Evolutionary conservation across 1,140 invertebrate genomes (phyloP), one percentile per base, ranked within the genome.

Genomic region (Leptonema lineaticorne): DNA sequence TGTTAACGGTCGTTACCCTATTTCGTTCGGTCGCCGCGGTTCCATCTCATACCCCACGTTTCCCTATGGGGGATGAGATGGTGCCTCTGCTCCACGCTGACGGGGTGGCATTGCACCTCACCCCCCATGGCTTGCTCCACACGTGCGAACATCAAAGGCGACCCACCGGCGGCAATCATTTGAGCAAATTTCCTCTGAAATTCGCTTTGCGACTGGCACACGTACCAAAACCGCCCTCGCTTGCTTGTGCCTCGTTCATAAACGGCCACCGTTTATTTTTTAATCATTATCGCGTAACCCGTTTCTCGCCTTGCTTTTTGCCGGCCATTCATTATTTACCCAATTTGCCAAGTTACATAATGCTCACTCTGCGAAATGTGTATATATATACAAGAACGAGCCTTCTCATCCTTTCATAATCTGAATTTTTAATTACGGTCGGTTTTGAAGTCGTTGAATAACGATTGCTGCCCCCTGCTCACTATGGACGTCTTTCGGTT

Each of bases 21-120:
- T 57, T 78, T 76, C 73, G 77, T 77, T 77, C n/a, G 76, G 75
- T 73, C 75, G 67, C 66, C 60, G 69, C 71, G 70, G 73, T 70
- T 76, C 75, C 76, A n/a, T 77, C 76, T 76, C 74, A 75, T 71
- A 76, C 75, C 74, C 24, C 41, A n/a, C 69, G 59, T 60, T 48
- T 50, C 69, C 28, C 41, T 53, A 24, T 22, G 16, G 50, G 56
- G 48, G 41, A 8, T 18, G 24, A 20, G 59, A 59, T 29, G 37
- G 26, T 48, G 16, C 5, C n/a, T n/a, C n/a, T n/a, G n/a, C n/a
- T n/a, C n/a, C n/a, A n/a, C n/a, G n/a, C n/a, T n/a, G n/a, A n/a
- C n/a, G n/a, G n/a, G n/a, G n/a, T 37, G 20, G n/a, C n/a, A n/a
- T n/a, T n/a, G n/a, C n/a, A n/a, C n/a, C n/a, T n/a, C n/a, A n/a